Evolutionary conservation across 2,888 invertebrate genomes (phyloP).

Genomic region (Lepidochrysops patricia): DNA sequence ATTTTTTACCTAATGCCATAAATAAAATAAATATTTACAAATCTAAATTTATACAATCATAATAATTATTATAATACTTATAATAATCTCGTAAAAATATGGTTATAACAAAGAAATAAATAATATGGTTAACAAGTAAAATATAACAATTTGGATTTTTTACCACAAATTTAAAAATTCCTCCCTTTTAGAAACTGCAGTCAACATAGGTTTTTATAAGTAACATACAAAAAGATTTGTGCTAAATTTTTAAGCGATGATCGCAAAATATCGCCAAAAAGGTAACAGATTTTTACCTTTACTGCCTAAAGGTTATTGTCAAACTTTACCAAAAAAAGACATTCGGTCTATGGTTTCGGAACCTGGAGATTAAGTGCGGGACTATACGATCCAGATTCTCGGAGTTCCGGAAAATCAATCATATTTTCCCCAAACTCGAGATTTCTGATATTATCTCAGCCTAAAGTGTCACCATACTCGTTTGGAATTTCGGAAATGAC

Average conservation of each 20-base stretch:
- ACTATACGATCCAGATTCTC: no score
- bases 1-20: neutral
- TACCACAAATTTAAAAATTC: neutral
- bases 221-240: neutral
- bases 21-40: neutral
- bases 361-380: no score
- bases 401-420: no score
- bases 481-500: neutral
- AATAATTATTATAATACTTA: neutral
- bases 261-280: neutral
- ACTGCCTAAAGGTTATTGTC: neutral
- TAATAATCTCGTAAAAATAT: neutral
- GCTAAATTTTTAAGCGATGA: neutral
- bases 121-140: neutral
- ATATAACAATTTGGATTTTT: neutral
- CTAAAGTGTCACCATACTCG: neutral
- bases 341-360: neutral
- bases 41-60: neutral
- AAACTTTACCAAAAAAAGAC: neutral
- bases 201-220: neutral
- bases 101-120: neutral
- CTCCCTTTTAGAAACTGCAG: neutral
- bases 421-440: no score
- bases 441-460: no score
- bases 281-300: neutral